A percentile compares a stretch with the other conserved stretches of the same genome.
Evolutionary conservation across 2,797 vertebrate genomes (phyloP).

Genomic region (Phataginus tetradactyla): DNA sequence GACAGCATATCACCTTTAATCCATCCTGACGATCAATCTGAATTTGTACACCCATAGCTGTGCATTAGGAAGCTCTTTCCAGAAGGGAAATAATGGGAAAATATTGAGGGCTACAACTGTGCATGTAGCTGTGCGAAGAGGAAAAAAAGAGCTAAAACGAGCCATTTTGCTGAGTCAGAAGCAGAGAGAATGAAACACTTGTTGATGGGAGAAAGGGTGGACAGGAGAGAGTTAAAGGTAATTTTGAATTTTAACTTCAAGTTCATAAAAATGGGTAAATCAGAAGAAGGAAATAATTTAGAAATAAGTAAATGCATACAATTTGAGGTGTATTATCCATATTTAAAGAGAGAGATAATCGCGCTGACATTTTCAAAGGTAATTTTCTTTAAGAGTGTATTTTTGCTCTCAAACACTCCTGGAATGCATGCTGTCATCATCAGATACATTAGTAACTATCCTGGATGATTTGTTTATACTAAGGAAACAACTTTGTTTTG

Average conservation of each 20-base stretch:
- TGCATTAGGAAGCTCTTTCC: neutral
- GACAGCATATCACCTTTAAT: neutral
- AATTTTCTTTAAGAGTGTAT: constrained; percentile 22
- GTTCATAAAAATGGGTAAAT: neutral
- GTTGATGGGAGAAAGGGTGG: neutral
- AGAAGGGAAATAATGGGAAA: neutral
- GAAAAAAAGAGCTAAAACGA: neutral
- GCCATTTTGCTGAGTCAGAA: neutral
- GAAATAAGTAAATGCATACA: constrained; percentile 26
- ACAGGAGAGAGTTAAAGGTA: neutral
- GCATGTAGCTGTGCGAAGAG: neutral
- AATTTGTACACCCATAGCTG: neutral
- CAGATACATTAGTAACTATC: neutral
- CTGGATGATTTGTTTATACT: constrained; percentile 35
- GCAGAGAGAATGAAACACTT: neutral
- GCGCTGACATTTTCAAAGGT: constrained; percentile 9
- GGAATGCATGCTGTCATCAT: neutral
- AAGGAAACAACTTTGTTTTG: constrained; percentile 18
- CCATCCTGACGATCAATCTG: neutral
- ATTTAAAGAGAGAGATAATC: neutral
- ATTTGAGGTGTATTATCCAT: neutral
- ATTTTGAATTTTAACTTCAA: neutral
- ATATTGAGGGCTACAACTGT: neutral
- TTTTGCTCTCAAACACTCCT: neutral
- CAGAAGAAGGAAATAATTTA: neutral